phyloP scores from a whole-genome alignment of 2,797 vertebrate species.

The Eupleurogrammus muticus region DNA sequence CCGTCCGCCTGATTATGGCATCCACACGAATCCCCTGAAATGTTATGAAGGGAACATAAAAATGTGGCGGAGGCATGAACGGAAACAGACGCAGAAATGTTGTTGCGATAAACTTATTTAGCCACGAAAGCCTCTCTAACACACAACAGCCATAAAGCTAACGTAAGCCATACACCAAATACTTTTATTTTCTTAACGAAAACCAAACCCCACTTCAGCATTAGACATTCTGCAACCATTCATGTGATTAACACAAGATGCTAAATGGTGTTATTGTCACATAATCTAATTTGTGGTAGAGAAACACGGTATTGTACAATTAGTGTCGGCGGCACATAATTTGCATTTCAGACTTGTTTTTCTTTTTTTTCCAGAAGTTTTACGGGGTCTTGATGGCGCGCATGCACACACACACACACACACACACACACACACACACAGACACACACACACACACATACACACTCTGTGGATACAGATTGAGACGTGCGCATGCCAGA shows the following conservation, averaged over 20 bases:
- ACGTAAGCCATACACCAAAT: constrained; percentile 32
- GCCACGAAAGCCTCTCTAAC: constrained; percentile 46
- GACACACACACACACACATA: constrained; percentile 23
- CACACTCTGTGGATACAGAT: constrained; percentile 32
- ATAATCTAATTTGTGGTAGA: constrained; percentile 29
- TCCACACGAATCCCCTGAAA: constrained; percentile 27
- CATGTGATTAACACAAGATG: constrained; percentile 58
- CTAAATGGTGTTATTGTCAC: constrained; percentile 23
- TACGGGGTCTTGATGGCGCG: constrained; percentile 36
- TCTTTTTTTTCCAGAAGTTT: constrained; percentile 46
- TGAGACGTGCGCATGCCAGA: constrained; percentile 56
- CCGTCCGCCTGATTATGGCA: constrained; percentile 46
- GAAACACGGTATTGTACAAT: constrained; percentile 16
- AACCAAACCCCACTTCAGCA: constrained; percentile 48
- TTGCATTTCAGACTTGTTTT: constrained; percentile 19
- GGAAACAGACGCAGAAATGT: constrained; percentile 46
- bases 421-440: constrained; percentile 58
- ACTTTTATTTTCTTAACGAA: constrained; percentile 50
- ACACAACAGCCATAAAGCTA: constrained; percentile 39
- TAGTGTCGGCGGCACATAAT: constrained; percentile 20
- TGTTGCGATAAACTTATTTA: constrained; percentile 44
- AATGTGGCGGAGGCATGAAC: constrained; percentile 14
- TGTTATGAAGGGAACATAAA: constrained; percentile 12
- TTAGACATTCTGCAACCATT: constrained; percentile 43
- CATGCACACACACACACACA: constrained; percentile 53